phyloP scores from a whole-genome alignment of 1,140 invertebrate species.

The Conus betulinus region DNA sequence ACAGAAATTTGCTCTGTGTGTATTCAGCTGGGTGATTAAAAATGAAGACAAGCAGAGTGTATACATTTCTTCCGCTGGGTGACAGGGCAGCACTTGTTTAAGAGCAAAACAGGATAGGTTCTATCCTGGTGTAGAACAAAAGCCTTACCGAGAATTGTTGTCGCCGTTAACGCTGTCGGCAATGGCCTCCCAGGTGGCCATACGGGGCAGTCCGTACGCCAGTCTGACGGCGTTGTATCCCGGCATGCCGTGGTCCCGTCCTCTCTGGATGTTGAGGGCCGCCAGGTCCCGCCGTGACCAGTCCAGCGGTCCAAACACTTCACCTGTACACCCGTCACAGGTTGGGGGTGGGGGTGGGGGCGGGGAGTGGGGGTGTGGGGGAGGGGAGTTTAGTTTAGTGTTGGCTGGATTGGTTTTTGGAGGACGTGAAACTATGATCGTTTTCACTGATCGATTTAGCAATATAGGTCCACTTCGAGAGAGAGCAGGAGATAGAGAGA shows the following conservation, averaged over 20 bases:
- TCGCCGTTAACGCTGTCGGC: background rate
- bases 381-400: background rate
- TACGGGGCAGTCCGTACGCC: slow-evolving; percentile 75
- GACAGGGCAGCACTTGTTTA: too few species aligned
- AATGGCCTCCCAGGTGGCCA: slow-evolving; percentile 46
- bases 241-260: slow-evolving; percentile 95
- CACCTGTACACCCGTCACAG: slow-evolving; percentile 79
- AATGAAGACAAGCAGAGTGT: too few species aligned
- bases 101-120: too few species aligned
- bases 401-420: background rate
- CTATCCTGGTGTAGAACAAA: too few species aligned
- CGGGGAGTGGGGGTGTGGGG: background rate
- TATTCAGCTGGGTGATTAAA: too few species aligned
- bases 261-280: slow-evolving; percentile 97
- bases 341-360: background rate
- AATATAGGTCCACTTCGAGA: too few species aligned
- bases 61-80: too few species aligned
- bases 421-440: slow-evolving; percentile 76
- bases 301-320: slow-evolving; percentile 98
- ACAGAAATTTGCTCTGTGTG: too few species aligned
- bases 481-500: too few species aligned
- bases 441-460: too few species aligned
- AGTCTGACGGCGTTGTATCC: slow-evolving; percentile 95
- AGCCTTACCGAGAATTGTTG: too few species aligned
- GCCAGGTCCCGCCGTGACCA: slow-evolving; percentile 96